Percentiles rank a stretch among this genome's conserved stretches.
Evolutionary conservation across 2,888 invertebrate genomes (phyloP).

Genomic region (Drosophila villosipedis): DNA sequence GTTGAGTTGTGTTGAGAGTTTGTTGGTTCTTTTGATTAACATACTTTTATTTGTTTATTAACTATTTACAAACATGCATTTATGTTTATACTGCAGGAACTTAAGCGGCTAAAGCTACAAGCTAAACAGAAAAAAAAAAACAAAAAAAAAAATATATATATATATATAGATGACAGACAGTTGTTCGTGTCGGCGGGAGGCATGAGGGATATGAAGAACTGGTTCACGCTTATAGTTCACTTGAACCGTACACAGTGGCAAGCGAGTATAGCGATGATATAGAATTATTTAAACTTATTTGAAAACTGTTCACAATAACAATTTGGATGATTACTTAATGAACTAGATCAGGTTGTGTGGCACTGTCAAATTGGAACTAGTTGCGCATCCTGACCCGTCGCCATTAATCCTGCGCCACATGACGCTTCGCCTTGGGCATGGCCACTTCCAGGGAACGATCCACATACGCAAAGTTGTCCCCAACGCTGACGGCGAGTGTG

Average conservation of each 20-base stretch:
- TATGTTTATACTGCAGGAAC: constrained; percentile 6
- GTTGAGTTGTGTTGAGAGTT: background rate
- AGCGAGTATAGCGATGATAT: constrained; percentile 4
- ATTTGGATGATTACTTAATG: background rate
- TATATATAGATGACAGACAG: background rate
- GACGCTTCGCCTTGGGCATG: constrained; percentile 61
- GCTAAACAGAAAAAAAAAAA: constrained; percentile 1
- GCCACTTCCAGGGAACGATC: constrained; percentile 64
- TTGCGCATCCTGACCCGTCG: constrained; percentile 6
- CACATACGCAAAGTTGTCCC: constrained; percentile 71
- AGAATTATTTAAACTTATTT: background rate
- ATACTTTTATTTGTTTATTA: constrained; percentile 2
- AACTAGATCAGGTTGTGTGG: constrained; percentile 29
- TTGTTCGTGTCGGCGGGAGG: constrained; percentile 31
- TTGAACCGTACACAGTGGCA: background rate
- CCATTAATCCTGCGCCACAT: constrained; percentile 24
- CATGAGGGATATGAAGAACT: constrained; percentile 9
- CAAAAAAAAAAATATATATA: background rate
- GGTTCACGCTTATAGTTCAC: constrained; percentile 20
- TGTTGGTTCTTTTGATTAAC: background rate
- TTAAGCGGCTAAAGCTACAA: constrained; percentile 1
- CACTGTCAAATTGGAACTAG: constrained; percentile 28
- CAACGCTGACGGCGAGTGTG: constrained; percentile 48
- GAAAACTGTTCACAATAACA: background rate
- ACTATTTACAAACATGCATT: constrained; percentile 19